Conservation (phyloP, 2,113 vertebrate genomes). For the Bostrychus sinensis region DNA sequence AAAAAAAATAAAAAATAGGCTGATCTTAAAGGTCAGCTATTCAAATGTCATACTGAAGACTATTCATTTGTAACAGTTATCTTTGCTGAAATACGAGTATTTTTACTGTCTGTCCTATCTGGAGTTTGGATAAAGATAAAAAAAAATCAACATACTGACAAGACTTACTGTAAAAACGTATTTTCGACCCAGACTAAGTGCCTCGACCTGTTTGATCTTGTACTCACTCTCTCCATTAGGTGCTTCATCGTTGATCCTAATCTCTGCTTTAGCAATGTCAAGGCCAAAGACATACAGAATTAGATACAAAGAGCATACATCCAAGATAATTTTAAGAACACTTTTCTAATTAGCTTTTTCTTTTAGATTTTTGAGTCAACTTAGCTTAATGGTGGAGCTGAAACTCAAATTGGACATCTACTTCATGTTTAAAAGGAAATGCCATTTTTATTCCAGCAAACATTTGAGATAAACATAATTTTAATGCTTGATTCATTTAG, state of each 20-base stretch:
- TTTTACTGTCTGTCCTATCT: not conserved
- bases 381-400: not conserved
- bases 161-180: constrained; percentile 23
- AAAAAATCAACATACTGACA: constrained; percentile 5
- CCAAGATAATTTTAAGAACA: too few relatives aligned
- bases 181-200: constrained; percentile 8
- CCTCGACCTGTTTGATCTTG: constrained; percentile 23
- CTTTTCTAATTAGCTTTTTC: not conserved
- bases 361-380: not conserved
- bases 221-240: constrained; percentile 17
- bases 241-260: constrained; percentile 22
- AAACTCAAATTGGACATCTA: too few relatives aligned
- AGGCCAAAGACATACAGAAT: constrained; percentile 3
- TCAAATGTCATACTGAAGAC: not conserved
- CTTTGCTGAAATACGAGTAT: not conserved
- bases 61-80: not conserved
- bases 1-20: too few relatives aligned
- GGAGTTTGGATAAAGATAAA: not conserved
- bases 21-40: constrained; percentile 2
- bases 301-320: not conserved
- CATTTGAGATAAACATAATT: too few relatives aligned
- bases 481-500: too few relatives aligned
- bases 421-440: too few relatives aligned
- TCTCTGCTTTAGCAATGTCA: constrained; percentile 8
- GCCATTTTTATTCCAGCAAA: too few relatives aligned